Evolutionary conservation across 2,888 invertebrate species (phyloP), one percentile per base, ranked within the genome.

Genomic region (Poecilus cupreus): DNA sequence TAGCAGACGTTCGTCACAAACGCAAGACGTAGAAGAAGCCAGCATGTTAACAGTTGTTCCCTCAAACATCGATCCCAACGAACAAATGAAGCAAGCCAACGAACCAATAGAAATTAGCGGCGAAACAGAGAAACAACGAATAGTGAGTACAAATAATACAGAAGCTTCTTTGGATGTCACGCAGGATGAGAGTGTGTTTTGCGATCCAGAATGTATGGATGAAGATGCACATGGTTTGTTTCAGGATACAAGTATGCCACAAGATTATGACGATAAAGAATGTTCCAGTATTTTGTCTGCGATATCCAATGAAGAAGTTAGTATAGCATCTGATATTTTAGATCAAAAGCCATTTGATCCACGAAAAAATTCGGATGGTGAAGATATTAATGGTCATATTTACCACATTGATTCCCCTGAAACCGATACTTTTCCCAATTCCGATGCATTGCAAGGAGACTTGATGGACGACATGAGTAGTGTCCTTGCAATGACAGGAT

Each of bases 331-430:
- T 1, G 94, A 94, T 87, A 92, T 94, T 39, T 90, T 93, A 64
- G 91, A 91, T 80, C 86, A 87, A 81, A 68, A 89, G 83, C 88
- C 89, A 10, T 90, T 88, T 84, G 87, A 88, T 80, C 88, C 89
- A 2, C 85, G 88, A 26, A 89, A 89, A 81, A 91, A 91, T 74
- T 89, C 89, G 13, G 88, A 89, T 81, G 89, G 89, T 16, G 89
- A 90, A 83, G 89, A 90, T 83, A 82, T 88, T 54, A 89, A 89
- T 86, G 92, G 92, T 83, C 90, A 90, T 76, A 94, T 96, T 74
- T 93, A 93, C 10, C 96, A 96, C 86, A 96, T 96, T 77, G 96
- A 96, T 87, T 96, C 96, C 0, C 95, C 96, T 0, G 96, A 96
- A 89, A 95, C 95, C 4, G 96, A 96, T 83, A 92, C 93, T 8